A percentile compares a stretch with the other conserved stretches of the same genome.
phyloP scores from a whole-genome alignment of 2,888 invertebrate genomes.

The Stenurella melanura region DNA sequence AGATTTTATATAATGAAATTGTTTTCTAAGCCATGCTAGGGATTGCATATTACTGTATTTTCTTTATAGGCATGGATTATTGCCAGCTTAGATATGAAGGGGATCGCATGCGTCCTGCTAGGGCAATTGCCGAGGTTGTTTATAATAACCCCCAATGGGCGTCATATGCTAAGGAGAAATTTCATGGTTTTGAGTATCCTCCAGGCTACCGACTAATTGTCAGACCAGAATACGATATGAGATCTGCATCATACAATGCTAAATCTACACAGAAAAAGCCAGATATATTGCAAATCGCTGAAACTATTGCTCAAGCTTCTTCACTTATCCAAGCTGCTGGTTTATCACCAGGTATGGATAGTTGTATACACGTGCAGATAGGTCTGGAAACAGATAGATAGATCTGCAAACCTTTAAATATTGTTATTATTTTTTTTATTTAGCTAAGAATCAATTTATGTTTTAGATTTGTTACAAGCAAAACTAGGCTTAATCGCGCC shows the following conservation, averaged over 20 bases:
- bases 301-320: conserved; percentile 87
- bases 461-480: conserved; percentile 52
- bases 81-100: conserved; percentile 76
- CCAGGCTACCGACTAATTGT: conserved; percentile 89
- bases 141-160: conserved; percentile 83
- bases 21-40: no score
- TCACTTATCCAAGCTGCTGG: conserved; percentile 82
- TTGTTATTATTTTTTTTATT: neutral
- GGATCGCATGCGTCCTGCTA: conserved; percentile 72
- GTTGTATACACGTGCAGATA: neutral
- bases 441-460: no score
- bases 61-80: conserved; percentile 75
- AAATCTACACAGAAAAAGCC: conserved; percentile 64
- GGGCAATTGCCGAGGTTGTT: conserved; percentile 80
- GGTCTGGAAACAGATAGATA: no score
- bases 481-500: conserved; percentile 52
- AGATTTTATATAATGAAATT: no score
- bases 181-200: conserved; percentile 94
- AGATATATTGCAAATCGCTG: conserved; percentile 82
- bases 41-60: neutral
- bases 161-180: conserved; percentile 87
- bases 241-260: conserved; percentile 5
- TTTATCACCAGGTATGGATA: conserved; percentile 66
- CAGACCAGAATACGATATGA: conserved; percentile 76
- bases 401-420: conserved; percentile 14